Base-by-base conservation (phyloP, 2,888 invertebrate genomes). In the Monoplex corrugatus region DNA sequence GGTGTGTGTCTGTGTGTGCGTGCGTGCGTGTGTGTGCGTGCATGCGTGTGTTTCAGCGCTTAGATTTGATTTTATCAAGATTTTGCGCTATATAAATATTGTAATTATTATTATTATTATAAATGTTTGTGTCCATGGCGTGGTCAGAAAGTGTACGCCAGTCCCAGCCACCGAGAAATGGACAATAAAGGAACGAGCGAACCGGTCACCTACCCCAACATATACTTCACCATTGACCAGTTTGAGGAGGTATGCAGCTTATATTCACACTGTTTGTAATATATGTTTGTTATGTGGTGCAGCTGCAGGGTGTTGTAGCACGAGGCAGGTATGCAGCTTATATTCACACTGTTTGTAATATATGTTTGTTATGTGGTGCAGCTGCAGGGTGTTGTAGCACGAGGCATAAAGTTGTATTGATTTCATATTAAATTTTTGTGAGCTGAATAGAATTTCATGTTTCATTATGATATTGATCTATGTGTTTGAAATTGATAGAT, bases 211-310 rank as follows among this genome's bases (percentile, higher is more conserved):
- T 99, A 99, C 96, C 99, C 99, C 2, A 98, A 99, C 97, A 98
- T 99, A 94, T 99, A 99, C 96, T 99, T 99, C 96, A 99, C 99
- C 97, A 99, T 99, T 90, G 99, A 99, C 96, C 99, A 99, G 96
- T 99, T 99, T 96, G 99, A 99, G 96, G 99, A 99, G 97, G 99
- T 98, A 94, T 92, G 32, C 35, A 13, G 84, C 16, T 40, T 19
- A 32, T 85, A 2, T 43, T 32, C 44, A 43, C n/a, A 3, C 72
- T 72, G n/a, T 10, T 72, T 72, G 23, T 3, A 72, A 72, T 28
- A 10, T 72, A 32, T 72, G 10, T 3, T 19, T 19, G n/a, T 2
- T 72, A 10, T n/a, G n/a, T n/a, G n/a, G n/a, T n/a, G n/a, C n/a
- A n/a, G n/a, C n/a, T n/a, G n/a, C n/a, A n/a, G n/a, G n/a, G n/a